Evolutionary conservation across 2,113 vertebrate species (phyloP).

Genomic region (Nettapus auritus): DNA sequence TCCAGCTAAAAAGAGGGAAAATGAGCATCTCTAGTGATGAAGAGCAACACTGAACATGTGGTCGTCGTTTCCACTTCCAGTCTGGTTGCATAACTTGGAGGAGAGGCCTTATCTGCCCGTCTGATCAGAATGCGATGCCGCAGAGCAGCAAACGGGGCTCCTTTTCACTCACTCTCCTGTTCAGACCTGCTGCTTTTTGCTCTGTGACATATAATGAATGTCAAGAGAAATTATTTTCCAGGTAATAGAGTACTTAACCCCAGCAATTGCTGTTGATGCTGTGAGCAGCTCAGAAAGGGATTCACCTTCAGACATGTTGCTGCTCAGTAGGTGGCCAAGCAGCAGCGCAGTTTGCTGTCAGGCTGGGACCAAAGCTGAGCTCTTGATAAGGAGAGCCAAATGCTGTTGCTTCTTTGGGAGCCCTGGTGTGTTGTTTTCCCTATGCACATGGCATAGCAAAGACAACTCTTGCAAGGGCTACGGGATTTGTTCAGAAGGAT

Average conservation of each 20-base stretch:
- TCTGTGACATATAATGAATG: background rate
- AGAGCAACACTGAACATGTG: background rate
- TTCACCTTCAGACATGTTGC: background rate
- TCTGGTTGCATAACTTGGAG: background rate
- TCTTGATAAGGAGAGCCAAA: background rate
- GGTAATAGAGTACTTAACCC: background rate
- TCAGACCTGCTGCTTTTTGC: conserved; percentile 35
- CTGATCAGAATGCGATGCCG: background rate
- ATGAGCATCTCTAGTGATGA: background rate
- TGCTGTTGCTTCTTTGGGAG: background rate
- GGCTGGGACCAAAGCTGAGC: conserved; percentile 1
- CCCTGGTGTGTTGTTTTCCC: background rate
- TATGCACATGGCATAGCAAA: background rate
- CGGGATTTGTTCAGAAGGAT: background rate
- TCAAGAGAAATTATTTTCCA: background rate
- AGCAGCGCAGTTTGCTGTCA: background rate
- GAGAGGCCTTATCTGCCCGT: background rate
- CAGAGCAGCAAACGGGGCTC: background rate
- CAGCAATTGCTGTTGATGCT: background rate
- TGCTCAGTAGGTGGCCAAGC: background rate
- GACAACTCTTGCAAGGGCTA: background rate
- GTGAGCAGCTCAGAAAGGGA: background rate
- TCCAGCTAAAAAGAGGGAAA: background rate
- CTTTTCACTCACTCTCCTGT: background rate
- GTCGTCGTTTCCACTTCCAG: background rate